These are phyloP conservation scores for Galago senegalensis DNA, from an alignment of 2,797 vertebrate genomes.

Conservation along the genomic window DNA sequence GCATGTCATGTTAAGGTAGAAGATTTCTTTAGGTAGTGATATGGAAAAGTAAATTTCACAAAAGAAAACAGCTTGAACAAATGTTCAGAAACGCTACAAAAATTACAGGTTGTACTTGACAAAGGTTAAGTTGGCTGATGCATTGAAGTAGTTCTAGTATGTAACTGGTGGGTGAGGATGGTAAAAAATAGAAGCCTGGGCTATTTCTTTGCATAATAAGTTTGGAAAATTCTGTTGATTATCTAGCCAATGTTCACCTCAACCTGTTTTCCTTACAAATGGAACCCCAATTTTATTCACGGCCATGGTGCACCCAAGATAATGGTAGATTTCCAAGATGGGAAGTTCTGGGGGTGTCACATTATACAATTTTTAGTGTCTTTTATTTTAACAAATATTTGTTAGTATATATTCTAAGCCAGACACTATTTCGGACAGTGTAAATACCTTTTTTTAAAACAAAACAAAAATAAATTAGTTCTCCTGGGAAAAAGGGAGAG, in stretches of 20 bases:
- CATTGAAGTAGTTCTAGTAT: neutral
- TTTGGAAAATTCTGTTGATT: neutral
- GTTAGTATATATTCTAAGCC: neutral
- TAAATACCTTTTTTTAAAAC: neutral
- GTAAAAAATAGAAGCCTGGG: neutral
- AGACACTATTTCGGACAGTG: neutral
- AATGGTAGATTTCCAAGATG: neutral
- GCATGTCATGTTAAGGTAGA: neutral
- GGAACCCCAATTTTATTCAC: neutral
- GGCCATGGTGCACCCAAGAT: neutral
- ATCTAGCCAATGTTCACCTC: neutral
- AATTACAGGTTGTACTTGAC: neutral
- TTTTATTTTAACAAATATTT: neutral
- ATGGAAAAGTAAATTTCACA: neutral
- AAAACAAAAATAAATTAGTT: neutral
- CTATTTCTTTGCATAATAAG: neutral
- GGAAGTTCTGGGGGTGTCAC: neutral
- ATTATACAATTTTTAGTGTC: neutral
- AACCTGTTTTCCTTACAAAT: slow-evolving; percentile 17
- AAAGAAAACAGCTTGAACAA: neutral
- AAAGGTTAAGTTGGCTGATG: neutral
- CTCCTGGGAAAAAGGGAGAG: neutral
- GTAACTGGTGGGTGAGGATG: neutral
- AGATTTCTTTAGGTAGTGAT: neutral
- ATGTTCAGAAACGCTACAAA: neutral